Evolutionary conservation across 2,113 vertebrate species (phyloP), one percentile per base, ranked within the genome.

Genomic region (Anolis sagrei): DNA sequence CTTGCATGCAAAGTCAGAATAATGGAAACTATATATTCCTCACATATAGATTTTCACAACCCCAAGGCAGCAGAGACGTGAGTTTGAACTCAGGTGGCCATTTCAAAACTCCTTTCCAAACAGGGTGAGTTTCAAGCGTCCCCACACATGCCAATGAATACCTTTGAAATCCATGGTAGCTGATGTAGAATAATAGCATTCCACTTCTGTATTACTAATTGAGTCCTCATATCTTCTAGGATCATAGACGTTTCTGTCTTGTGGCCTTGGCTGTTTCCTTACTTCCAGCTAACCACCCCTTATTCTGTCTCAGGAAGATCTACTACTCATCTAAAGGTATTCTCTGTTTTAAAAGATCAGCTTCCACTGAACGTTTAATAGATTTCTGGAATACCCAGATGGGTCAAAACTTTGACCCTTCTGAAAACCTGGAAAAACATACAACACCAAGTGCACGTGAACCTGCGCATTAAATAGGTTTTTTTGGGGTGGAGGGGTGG

Each of bases 391-490:
- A 5, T 11, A 58, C 39, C 36, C 51, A 51, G 36, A 7, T 10
- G 34, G 49, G 29, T 32, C 49, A 25, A 44, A n/a, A 48, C 21
- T 75, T 77, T 19, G 11, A 39, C 69, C 3, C 2, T 18, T 36
- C 14, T 32, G 32, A 64, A 29, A 62, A 54, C 74, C 81, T 70
- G 90, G 39, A 76, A n/a, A 16, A 25, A 16, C 27, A 61, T 66
- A 82, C 44, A 44, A 32, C n/a, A 62, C 70, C 54, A 82, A 68
- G 76, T 68, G 14, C 86, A 1, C 18, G 61, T 87, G 69, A 92
- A 93, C 89, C 91, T 91, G 91, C 82, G 92, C 88, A 16, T 86
- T 80, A 92, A 92, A 89, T 39, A 32, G 64, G 68, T 77, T 87
- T 92, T 91, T 80, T 89, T 2, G 39, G 39, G 86, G 90, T 49